These are phyloP conservation scores for Triplophysa siluroides DNA, from an alignment of 2,113 vertebrate species.

Conservation along the genomic window DNA sequence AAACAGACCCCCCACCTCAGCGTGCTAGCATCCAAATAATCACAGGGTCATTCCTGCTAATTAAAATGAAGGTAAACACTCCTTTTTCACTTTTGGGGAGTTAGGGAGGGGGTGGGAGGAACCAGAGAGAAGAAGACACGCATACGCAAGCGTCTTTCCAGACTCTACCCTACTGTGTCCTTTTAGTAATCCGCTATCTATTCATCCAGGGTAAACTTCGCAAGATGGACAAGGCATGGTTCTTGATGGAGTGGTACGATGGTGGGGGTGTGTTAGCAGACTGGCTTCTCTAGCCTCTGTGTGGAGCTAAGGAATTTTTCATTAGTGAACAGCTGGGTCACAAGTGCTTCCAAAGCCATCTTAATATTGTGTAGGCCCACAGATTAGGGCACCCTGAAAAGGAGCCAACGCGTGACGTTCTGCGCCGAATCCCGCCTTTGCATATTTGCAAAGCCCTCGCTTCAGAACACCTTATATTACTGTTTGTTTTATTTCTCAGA, in stretches of 20 bases:
- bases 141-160: slow-evolving; percentile 83
- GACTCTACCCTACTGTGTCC: slow-evolving; percentile 77
- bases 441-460: slow-evolving; percentile 87
- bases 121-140: slow-evolving; percentile 70
- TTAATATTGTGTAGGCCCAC: slow-evolving; percentile 89
- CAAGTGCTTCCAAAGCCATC: slow-evolving; percentile 90
- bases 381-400: slow-evolving; percentile 77
- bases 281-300: slow-evolving; percentile 86
- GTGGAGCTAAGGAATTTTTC: slow-evolving; percentile 96
- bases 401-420: slow-evolving; percentile 81
- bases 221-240: slow-evolving; percentile 81
- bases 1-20: slow-evolving; percentile 80
- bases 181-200: slow-evolving; percentile 93
- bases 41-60: slow-evolving; percentile 90
- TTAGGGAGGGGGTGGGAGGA: slow-evolving; percentile 59
- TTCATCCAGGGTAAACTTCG: slow-evolving; percentile 91
- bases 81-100: slow-evolving; percentile 82
- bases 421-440: slow-evolving; percentile 83
- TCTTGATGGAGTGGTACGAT: slow-evolving; percentile 64
- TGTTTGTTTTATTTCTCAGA: slow-evolving; percentile 81
- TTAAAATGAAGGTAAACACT: slow-evolving; percentile 98
- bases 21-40: slow-evolving; percentile 80
- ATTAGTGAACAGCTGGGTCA: slow-evolving; percentile 99
- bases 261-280: slow-evolving; percentile 46
- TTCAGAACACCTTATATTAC: slow-evolving; percentile 83